Evolutionary conservation across 2,113 vertebrate genomes (phyloP), one percentile per base, ranked within the genome.

Genomic region (Hyaena hyaena): DNA sequence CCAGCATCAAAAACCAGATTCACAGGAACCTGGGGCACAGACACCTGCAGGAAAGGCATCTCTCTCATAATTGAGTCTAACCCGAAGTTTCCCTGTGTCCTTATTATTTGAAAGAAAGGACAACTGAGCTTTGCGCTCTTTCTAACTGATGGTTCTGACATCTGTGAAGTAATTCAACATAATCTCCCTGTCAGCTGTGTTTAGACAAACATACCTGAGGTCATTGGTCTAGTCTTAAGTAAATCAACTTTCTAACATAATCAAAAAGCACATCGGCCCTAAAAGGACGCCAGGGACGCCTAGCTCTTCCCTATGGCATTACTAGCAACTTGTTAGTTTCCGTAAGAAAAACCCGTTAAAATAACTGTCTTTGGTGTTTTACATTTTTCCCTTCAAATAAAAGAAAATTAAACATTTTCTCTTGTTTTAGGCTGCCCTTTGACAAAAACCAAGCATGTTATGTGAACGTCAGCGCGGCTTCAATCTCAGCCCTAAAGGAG

Each of bases 371-470:
- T 88, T 1, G 19, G 21, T 88, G n/a, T 79, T 96, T 92, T 39
- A 48, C 35, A 74, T 39, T 82, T n/a, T 31, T 83, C 26, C 5
- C 71, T 33, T 58, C 74, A 76, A 55, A 76, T 89, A 65, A 92
- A 90, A 35, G 74, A 68, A 84, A 88, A 88, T 92, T 21, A 65
- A 95, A 58, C 63, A 6, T 84, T 85, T 69, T 91, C 81, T 98
- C 79, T 97, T n/a, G 58, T 95, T 92, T 91, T 74, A 97, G 92
- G 84, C 89, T 53, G 45, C 8, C 45, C 50, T 89, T 87, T 5
- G 4, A 80, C 61, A 76, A 58, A 92, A 92, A 74, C 35, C 73
- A 89, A 63, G 14, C 17, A 10, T 65, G 31, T 69, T 87, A 58
- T 89, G 16, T 88, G 77, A 95, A 86, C 39, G 45, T 80, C 87